Percentiles rank a stretch among this genome's conserved stretches.
These are phyloP conservation scores for Plebejus melissa DNA, from an alignment of 2,888 invertebrate species.

Conservation along the genomic window DNA sequence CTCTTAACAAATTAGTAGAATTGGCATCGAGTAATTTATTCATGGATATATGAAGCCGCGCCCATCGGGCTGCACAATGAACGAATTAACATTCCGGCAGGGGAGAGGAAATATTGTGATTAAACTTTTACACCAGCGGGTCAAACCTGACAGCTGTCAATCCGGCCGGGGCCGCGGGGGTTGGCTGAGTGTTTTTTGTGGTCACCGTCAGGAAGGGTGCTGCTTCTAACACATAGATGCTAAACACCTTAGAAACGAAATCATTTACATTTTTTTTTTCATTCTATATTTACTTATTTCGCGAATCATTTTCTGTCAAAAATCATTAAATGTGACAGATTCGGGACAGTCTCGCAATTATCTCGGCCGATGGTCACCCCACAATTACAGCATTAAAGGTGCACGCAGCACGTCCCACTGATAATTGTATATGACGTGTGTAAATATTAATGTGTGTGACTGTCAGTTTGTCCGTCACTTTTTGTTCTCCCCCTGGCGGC, in stretches of 20 bases:
- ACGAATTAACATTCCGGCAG: constrained; percentile 58
- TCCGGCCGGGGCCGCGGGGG: constrained; percentile 46
- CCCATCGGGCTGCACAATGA: constrained; percentile 61
- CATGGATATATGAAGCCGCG: constrained; percentile 46
- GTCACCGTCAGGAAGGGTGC: background rate
- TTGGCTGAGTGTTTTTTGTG: constrained; percentile 39
- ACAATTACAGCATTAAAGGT: constrained; percentile 42
- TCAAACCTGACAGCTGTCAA: constrained; percentile 72
- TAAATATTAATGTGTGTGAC: constrained; percentile 54
- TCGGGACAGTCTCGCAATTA: constrained; percentile 8
- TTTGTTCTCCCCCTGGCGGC: constrained; percentile 38
- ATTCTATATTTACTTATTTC: background rate
- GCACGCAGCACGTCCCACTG: constrained; percentile 41
- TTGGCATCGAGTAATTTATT: constrained; percentile 41
- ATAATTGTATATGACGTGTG: constrained; percentile 55
- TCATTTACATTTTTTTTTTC: background rate
- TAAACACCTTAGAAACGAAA: background rate
- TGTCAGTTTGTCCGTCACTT: constrained; percentile 44
- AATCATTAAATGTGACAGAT: background rate
- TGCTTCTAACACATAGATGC: background rate
- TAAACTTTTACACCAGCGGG: constrained; percentile 70
- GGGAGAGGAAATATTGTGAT: constrained; percentile 73
- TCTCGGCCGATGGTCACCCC: constrained; percentile 30
- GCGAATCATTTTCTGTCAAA: background rate
- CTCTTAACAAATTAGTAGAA: constrained; percentile 28